Evolutionary conservation across 2,797 vertebrate genomes (phyloP).

Genomic region (Helicolenus hilgendorfi): DNA sequence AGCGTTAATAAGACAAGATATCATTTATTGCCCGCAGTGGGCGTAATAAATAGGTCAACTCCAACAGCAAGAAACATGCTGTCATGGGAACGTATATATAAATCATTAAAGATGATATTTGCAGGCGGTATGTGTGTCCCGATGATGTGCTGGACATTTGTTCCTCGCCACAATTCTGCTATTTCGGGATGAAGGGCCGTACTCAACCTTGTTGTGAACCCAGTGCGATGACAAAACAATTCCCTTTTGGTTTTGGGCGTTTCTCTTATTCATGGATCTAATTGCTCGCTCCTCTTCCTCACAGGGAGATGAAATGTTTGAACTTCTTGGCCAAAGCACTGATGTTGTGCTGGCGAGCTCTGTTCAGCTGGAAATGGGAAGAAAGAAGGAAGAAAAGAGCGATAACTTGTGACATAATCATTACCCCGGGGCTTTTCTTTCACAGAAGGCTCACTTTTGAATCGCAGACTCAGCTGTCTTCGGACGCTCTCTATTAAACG

Average conservation of each 20-base stretch:
- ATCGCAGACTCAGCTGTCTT: slow-evolving; percentile 49
- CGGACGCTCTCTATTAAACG: slow-evolving; percentile 39
- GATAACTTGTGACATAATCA: slow-evolving; percentile 61
- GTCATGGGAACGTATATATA: slow-evolving; percentile 34
- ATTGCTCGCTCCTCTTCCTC: slow-evolving; percentile 67
- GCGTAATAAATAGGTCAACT: slow-evolving; percentile 65
- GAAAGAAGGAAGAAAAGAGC: slow-evolving; percentile 39
- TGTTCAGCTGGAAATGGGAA: slow-evolving; percentile 25
- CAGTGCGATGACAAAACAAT: slow-evolving; percentile 27
- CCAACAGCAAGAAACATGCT: slow-evolving; percentile 40
- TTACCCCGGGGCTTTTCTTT: slow-evolving; percentile 40
- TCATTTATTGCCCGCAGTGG: slow-evolving; percentile 49
- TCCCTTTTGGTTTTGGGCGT: slow-evolving; percentile 23
- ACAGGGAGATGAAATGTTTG: slow-evolving; percentile 56
- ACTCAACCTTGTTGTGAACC: slow-evolving; percentile 58
- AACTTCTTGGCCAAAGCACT: slow-evolving; percentile 53
- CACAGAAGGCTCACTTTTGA: slow-evolving; percentile 40
- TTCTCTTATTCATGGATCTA: slow-evolving; percentile 65
- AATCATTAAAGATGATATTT: slow-evolving; percentile 45
- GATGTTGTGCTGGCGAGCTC: slow-evolving; percentile 43
- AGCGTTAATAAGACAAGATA: slow-evolving; percentile 64
- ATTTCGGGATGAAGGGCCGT: neutral
- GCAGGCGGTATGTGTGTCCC: neutral
- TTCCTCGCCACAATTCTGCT: neutral
- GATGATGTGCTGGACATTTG: neutral